A percentile compares a stretch with the other conserved stretches of the same genome.
These are phyloP conservation scores for Hypanus sabinus DNA, from an alignment of 2,113 vertebrate genomes.

Conservation along the genomic window DNA sequence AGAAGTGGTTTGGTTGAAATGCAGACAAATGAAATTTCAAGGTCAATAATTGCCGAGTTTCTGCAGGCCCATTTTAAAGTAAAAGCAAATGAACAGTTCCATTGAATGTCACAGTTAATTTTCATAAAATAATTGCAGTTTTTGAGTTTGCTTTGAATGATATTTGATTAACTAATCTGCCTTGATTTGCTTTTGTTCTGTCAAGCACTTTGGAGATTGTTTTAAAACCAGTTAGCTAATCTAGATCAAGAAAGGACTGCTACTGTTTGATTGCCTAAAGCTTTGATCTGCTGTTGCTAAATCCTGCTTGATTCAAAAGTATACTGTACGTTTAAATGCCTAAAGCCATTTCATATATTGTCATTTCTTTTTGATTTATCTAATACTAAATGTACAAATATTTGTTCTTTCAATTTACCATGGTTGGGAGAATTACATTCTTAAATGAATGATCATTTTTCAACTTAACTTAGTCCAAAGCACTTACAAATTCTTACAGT, in stretches of 20 bases:
- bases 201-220: slow-evolving; percentile 35
- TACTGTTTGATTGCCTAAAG: slow-evolving; percentile 32
- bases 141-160: slow-evolving; percentile 35
- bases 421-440: background rate
- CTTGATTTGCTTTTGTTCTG: slow-evolving; percentile 27
- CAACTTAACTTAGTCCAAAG: background rate
- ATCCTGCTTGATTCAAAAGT: slow-evolving; percentile 30
- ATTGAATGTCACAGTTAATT: slow-evolving; percentile 19
- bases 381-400: slow-evolving; percentile 17
- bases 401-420: slow-evolving; percentile 30
- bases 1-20: background rate
- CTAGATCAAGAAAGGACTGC: slow-evolving; percentile 19
- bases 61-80: background rate
- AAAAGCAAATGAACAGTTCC: slow-evolving; percentile 29
- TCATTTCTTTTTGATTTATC: slow-evolving; percentile 24
- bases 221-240: slow-evolving; percentile 33
- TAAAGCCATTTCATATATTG: slow-evolving; percentile 31
- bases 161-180: slow-evolving; percentile 38
- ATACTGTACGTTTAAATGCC: slow-evolving; percentile 13
- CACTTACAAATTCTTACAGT: background rate
- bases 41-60: slow-evolving; percentile 4
- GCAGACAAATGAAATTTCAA: slow-evolving; percentile 12
- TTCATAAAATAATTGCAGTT: slow-evolving; percentile 29
- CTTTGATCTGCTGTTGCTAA: slow-evolving; percentile 35
- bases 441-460: slow-evolving; percentile 23